phyloP scores from a whole-genome alignment of 2,888 invertebrate genomes.

The Teleiodes luculella region DNA sequence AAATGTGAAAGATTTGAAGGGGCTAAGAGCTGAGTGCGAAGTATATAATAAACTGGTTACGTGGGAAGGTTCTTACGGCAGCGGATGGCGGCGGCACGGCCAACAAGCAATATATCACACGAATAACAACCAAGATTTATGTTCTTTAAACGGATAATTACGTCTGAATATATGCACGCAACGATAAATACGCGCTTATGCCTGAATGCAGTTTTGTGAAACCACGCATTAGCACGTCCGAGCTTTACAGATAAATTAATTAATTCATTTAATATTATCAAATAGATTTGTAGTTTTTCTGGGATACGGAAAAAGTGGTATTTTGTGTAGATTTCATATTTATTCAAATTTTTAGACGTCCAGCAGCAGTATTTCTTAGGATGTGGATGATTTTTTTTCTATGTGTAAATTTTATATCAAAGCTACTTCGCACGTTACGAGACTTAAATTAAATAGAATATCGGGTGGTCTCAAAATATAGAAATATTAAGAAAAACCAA shows the following conservation, averaged over 20 bases:
- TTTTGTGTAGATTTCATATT: too few species aligned
- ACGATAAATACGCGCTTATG: conserved; percentile 5
- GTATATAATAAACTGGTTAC: not conserved
- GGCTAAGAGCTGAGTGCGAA: not conserved
- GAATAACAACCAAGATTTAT: conserved; percentile 26
- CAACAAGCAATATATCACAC: conserved; percentile 24
- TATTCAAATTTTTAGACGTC: too few species aligned
- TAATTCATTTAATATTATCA: too few species aligned
- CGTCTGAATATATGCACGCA: conserved; percentile 18
- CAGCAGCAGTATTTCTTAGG: too few species aligned
- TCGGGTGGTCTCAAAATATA: conserved; percentile 55
- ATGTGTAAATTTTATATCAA: too few species aligned
- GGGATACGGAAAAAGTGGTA: too few species aligned
- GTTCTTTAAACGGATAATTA: conserved; percentile 27
- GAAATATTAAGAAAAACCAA: conserved; percentile 31
- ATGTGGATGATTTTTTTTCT: too few species aligned
- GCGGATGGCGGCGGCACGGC: conserved; percentile 15
- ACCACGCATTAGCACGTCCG: not conserved
- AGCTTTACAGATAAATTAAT: not conserved
- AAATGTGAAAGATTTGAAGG: not conserved
- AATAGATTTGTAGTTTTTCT: not conserved
- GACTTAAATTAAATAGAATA: too few species aligned
- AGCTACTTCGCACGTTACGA: too few species aligned
- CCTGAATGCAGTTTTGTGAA: not conserved
- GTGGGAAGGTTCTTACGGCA: conserved; percentile 24